These are phyloP conservation scores for Ranitomeya variabilis DNA, from an alignment of 2,113 vertebrate species.

Conservation along the genomic window DNA sequence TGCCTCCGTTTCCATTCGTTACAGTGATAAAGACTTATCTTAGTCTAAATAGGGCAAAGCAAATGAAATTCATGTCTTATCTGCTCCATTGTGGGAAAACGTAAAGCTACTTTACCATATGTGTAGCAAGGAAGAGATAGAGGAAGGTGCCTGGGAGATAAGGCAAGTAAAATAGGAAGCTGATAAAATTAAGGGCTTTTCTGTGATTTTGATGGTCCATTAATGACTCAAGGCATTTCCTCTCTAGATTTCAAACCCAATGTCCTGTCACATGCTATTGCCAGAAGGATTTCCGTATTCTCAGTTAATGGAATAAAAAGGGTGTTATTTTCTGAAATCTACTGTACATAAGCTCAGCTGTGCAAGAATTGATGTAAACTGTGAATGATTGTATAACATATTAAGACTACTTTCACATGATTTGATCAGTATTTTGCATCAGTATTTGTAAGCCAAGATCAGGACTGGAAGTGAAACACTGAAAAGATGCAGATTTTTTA, in stretches of 20 bases:
- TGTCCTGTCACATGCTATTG: slow-evolving; percentile 36
- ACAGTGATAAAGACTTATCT: no score
- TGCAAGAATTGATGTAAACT: neutral
- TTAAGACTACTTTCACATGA: no score
- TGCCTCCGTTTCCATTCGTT: no score
- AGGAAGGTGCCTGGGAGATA: slow-evolving; percentile 21
- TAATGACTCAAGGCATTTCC: slow-evolving; percentile 36
- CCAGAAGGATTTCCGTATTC: slow-evolving; percentile 15
- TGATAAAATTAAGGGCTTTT: slow-evolving; percentile 20
- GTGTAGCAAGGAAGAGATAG: slow-evolving; percentile 16
- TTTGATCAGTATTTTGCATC: no score
- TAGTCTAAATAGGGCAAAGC: no score
- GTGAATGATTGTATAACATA: neutral
- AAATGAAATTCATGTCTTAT: no score
- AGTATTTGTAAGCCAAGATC: no score
- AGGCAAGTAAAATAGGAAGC: slow-evolving; percentile 32
- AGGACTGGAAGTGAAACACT: no score
- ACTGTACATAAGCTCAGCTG: neutral
- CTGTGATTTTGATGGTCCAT: slow-evolving; percentile 37
- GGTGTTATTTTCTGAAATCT: neutral
- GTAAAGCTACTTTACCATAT: slow-evolving; percentile 17
- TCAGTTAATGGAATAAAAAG: neutral
- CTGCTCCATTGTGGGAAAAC: neutral
- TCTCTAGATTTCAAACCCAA: slow-evolving; percentile 24
- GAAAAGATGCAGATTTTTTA: no score